Conservation (phyloP, 2,113 vertebrate genomes). For the Anoplopoma fimbria region DNA sequence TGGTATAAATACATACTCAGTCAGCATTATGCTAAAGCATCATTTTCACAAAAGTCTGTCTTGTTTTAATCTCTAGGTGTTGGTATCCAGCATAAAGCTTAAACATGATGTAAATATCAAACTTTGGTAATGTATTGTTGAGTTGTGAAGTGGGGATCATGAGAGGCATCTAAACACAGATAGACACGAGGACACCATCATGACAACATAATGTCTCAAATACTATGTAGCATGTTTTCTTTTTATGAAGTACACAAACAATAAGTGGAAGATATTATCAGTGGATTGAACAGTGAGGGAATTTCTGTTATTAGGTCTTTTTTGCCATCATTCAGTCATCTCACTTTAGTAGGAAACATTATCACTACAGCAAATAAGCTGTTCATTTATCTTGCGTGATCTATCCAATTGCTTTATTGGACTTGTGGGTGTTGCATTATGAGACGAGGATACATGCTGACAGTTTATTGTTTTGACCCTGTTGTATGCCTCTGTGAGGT, state of each 20-base stretch:
- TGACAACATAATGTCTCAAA: constrained; percentile 46
- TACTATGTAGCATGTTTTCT: constrained; percentile 16
- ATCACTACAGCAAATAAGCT: too few species aligned
- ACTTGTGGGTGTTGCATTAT: not conserved
- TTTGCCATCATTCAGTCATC: not conserved
- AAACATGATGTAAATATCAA: not conserved
- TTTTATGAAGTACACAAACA: not conserved
- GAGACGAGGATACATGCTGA: constrained; percentile 11
- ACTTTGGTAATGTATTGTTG: not conserved
- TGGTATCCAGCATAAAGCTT: not conserved
- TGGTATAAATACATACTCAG: constrained; percentile 3
- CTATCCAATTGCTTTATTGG: not conserved
- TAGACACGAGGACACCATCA: constrained; percentile 33
- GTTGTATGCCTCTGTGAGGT: constrained; percentile 9
- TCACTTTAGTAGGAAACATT: not conserved
- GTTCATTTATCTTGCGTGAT: constrained; percentile 1
- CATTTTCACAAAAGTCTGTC: not conserved
- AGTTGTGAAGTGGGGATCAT: not conserved
- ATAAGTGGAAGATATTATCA: constrained; percentile 18
- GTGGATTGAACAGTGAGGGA: constrained; percentile 3
- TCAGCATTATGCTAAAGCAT: not conserved
- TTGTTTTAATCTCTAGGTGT: not conserved
- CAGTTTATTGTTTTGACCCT: constrained; percentile 23
- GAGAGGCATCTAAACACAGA: not conserved
- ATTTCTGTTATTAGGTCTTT: constrained; percentile 13